phyloP scores from a whole-genome alignment of 2,113 vertebrate genomes.

The Lonchura striata region DNA sequence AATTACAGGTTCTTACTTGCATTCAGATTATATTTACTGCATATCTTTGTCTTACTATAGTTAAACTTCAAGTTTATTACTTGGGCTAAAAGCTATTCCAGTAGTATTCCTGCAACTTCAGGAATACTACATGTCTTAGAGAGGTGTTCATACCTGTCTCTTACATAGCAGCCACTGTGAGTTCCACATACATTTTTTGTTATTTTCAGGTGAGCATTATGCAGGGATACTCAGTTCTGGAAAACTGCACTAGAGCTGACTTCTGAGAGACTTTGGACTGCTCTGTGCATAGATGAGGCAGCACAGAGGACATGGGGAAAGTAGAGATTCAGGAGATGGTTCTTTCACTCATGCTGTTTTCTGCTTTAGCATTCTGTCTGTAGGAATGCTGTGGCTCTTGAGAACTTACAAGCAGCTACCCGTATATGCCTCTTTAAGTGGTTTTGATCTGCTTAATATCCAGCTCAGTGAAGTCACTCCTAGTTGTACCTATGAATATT shows the following conservation, averaged over 20 bases:
- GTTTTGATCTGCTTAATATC: background rate
- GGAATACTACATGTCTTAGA: background rate
- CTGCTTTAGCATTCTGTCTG: background rate
- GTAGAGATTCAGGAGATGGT: background rate
- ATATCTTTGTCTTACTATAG: background rate
- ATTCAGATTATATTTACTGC: background rate
- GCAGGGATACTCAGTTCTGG: background rate
- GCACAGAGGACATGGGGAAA: background rate
- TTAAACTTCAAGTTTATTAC: background rate
- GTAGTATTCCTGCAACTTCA: background rate
- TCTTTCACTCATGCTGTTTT: background rate
- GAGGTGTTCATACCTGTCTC: background rate
- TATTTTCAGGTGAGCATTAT: background rate
- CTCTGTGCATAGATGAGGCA: background rate
- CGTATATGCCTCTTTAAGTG: background rate
- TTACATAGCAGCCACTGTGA: background rate
- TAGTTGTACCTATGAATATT: background rate
- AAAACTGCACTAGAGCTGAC: background rate
- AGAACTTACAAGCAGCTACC: background rate
- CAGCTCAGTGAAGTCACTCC: background rate
- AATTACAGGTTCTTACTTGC: background rate
- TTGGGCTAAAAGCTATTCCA: background rate
- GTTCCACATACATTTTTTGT: background rate
- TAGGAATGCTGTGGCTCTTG: background rate
- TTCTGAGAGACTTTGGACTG: background rate